Percentiles rank a stretch among this genome's conserved stretches.
phyloP scores from a whole-genome alignment of 1,140 invertebrate species.

The Metopolophium dirhodum region DNA sequence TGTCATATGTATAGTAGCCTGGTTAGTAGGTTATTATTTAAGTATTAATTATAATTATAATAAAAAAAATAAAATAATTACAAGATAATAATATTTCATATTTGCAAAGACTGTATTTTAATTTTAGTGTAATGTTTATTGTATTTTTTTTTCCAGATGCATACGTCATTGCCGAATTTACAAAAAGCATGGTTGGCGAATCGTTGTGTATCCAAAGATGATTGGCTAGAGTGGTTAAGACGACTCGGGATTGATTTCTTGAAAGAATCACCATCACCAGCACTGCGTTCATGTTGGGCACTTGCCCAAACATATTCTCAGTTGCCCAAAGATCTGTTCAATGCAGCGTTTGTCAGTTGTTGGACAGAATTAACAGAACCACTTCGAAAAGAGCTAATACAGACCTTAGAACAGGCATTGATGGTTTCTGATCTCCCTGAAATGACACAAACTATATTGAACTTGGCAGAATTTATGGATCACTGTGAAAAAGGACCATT shows the following conservation, averaged over 20 bases:
- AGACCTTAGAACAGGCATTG: conserved; percentile 86
- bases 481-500: conserved; percentile 97
- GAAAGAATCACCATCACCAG: conserved; percentile 94
- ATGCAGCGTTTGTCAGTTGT: conserved; percentile 98
- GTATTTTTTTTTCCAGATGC: conserved; percentile 65
- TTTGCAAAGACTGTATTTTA: background rate
- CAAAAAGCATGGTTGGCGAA: conserved; percentile 90
- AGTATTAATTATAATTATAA: background rate
- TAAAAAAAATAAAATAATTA: background rate
- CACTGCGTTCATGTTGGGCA: conserved; percentile 86
- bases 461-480: conserved; percentile 99
- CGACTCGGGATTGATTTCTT: conserved; percentile 90
- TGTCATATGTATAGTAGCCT: background rate
- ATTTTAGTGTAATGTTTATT: background rate
- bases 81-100: background rate
- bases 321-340: conserved; percentile 93
- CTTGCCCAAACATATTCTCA: conserved; percentile 94
- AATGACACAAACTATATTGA: conserved; percentile 96
- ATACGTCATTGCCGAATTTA: conserved; percentile 82
- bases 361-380: conserved; percentile 92
- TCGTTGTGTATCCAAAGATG: conserved; percentile 91
- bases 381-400: conserved; percentile 85
- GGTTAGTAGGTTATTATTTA: background rate
- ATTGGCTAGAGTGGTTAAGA: conserved; percentile 97
- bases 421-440: conserved; percentile 94